A percentile compares a stretch with the other conserved stretches of the same genome.
Evolutionary conservation across 2,797 vertebrate genomes (phyloP).

Genomic region (Danio kyathit): DNA sequence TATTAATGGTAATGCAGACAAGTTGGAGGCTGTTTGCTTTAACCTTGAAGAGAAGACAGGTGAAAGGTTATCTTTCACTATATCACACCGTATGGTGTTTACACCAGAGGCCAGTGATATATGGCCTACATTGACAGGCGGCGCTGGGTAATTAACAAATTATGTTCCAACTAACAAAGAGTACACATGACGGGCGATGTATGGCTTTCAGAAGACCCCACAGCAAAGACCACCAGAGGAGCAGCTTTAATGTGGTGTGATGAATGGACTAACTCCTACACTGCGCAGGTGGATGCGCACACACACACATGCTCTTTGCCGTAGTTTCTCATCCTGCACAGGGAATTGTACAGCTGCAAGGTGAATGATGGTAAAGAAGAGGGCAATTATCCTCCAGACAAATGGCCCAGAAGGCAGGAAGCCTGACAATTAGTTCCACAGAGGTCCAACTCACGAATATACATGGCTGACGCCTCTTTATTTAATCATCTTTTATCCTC

Average conservation of each 20-base stretch:
- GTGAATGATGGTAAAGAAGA: slow-evolving; percentile 76
- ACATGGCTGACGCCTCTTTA: slow-evolving; percentile 60
- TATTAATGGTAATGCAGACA: neutral
- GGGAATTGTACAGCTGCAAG: slow-evolving; percentile 76
- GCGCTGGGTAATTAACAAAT: slow-evolving; percentile 80
- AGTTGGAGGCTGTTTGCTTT: slow-evolving; percentile 24
- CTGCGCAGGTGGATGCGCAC: slow-evolving; percentile 70
- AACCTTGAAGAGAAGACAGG: slow-evolving; percentile 66
- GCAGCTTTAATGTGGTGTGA: slow-evolving; percentile 73
- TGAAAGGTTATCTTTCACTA: slow-evolving; percentile 65
- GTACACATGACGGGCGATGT: slow-evolving; percentile 67
- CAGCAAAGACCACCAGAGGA: slow-evolving; percentile 67
- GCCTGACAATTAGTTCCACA: slow-evolving; percentile 73
- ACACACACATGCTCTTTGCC: slow-evolving; percentile 41
- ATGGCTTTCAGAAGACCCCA: slow-evolving; percentile 69
- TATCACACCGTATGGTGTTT: slow-evolving; percentile 74
- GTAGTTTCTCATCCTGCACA: slow-evolving; percentile 58
- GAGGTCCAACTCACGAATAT: slow-evolving; percentile 63
- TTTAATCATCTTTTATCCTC: slow-evolving; percentile 48
- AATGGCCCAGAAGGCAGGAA: slow-evolving; percentile 70
- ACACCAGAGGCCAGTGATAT: slow-evolving; percentile 72
- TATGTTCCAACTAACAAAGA: slow-evolving; percentile 75
- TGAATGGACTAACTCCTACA: slow-evolving; percentile 72
- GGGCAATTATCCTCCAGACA: slow-evolving; percentile 79
- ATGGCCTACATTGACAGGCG: slow-evolving; percentile 67